Evolutionary conservation across 2,797 vertebrate genomes (phyloP), one percentile per base, ranked within the genome.

Genomic region (Artibeus lituratus): DNA sequence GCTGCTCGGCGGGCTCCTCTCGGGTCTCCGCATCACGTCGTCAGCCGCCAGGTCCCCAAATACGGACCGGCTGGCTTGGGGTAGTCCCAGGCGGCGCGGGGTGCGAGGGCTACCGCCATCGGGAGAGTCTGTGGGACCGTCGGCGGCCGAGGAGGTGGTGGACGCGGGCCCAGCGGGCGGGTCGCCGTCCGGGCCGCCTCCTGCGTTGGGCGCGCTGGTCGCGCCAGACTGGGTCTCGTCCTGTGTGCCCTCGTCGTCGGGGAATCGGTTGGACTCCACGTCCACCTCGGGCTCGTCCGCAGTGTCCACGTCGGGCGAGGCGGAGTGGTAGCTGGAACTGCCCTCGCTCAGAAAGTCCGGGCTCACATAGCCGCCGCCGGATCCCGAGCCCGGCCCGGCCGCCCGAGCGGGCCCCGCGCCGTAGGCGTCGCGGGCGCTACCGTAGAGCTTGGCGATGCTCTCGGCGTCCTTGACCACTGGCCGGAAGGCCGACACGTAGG

Each of bases 381-480:
- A 98, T 91, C 97, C 96, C 0, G 97, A 7, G 55, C 97, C 95
- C 0, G 92, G 97, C 74, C 74, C 0, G 85, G 99, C 18, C 51
- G 57, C 99, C 96, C 95, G 97, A 11, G 94, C 97, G 1, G 97
- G 93, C 70, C 98, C 98, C 0, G 98, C 98, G 44, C 98, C 98
- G 95, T 99, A 99, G 4, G 98, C 96, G 88, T 99, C 99, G 82
- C 99, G 98, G 97, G 98, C 99, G 98, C 98, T 99, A 2, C 99
- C 99, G 77, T 99, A 99, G n/a, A 99, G 99, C 96, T 99, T 99
- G 91, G 99, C 99, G 89, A 99, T 99, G 97, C 98, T 99, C 98
- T 99, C 99, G 0, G 99, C 98, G 97, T 99, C 99, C 97, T 99
- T 99, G 85, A 99, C 99, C 57, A 99, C 99, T 0, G 99, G 99